These are phyloP conservation scores for Nycticorax nycticorax DNA, from an alignment of 2,113 vertebrate genomes.

Conservation along the genomic window DNA sequence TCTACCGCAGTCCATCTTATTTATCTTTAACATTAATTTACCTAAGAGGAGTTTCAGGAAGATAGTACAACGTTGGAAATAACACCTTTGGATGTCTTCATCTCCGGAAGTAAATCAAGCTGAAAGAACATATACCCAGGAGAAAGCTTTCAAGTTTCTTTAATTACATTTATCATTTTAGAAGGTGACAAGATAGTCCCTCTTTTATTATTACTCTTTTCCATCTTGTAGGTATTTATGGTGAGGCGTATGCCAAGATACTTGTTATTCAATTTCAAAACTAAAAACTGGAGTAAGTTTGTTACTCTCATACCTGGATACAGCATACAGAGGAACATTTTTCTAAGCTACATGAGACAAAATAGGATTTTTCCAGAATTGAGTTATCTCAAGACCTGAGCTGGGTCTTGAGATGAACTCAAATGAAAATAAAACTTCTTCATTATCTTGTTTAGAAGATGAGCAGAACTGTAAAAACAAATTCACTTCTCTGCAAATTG, in stretches of 20 bases:
- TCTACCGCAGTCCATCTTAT: not conserved
- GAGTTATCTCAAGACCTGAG: not conserved
- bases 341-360: not conserved
- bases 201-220: not conserved
- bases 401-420: not conserved
- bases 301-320: not conserved
- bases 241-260: not conserved
- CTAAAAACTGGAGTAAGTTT: not conserved
- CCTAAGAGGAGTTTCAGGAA: not conserved
- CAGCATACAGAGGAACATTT: not conserved
- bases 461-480: not conserved
- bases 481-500: not conserved
- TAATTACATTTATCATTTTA: not conserved
- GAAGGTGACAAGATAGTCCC: not conserved
- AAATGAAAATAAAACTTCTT: not conserved
- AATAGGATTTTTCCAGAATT: not conserved
- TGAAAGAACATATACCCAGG: not conserved
- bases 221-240: not conserved
- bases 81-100: not conserved
- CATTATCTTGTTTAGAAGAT: not conserved
- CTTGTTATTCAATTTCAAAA: not conserved
- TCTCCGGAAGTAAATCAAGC: not conserved
- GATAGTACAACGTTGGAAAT: not conserved
- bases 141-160: not conserved
- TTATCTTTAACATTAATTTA: not conserved